Percentiles rank a stretch among this genome's conserved stretches.
Evolutionary conservation across 2,888 invertebrate species (phyloP).

Genomic region (Magallana nippona): DNA sequence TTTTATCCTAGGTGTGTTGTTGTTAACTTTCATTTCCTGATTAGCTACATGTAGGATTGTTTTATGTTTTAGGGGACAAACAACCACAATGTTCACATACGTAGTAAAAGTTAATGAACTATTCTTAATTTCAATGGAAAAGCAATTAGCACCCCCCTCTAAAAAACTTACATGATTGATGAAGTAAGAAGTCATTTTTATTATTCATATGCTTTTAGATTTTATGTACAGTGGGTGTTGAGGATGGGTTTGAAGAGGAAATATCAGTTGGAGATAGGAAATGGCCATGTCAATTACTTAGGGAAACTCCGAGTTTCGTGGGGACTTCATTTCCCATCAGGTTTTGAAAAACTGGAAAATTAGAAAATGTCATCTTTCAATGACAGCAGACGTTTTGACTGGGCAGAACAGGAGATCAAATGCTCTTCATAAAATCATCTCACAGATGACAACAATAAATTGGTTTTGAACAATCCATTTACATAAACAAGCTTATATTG

Average conservation of each 20-base stretch:
- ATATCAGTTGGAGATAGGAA: neutral
- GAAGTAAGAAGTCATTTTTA: neutral
- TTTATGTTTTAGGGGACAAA: too few species aligned
- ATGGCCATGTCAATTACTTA: neutral
- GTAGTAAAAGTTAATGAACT: neutral
- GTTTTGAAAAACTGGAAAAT: neutral
- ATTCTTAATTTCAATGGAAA: constrained; percentile 11
- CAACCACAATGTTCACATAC: too few species aligned
- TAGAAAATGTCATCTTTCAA: neutral
- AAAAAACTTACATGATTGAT: neutral
- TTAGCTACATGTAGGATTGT: too few species aligned
- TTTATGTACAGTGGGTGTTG: constrained; percentile 7
- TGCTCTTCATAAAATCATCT: too few species aligned
- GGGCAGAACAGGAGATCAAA: neutral
- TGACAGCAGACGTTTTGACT: neutral
- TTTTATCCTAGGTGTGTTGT: too few species aligned
- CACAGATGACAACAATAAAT: too few species aligned
- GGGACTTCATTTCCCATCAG: neutral
- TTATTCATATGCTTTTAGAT: neutral
- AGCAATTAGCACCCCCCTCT: neutral
- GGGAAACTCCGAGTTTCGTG: neutral
- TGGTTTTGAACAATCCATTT: too few species aligned
- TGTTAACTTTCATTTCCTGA: too few species aligned
- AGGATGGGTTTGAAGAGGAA: neutral
- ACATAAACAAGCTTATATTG: too few species aligned